Base-by-base conservation (phyloP, 1,140 invertebrate species). In the Apis laboriosa region DNA sequence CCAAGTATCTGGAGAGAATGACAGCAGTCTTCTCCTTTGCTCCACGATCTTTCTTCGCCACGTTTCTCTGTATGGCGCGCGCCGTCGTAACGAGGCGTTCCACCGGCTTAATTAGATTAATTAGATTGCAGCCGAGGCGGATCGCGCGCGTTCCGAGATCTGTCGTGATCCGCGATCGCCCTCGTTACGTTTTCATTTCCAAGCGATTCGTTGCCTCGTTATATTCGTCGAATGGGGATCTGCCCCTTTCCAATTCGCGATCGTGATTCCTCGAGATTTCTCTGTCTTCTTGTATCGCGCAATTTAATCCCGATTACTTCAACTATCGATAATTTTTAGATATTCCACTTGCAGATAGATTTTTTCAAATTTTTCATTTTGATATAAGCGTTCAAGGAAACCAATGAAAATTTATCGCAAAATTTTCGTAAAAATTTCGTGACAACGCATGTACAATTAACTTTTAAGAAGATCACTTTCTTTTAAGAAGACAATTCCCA, bases 81-180 rank as follows among this genome's bases (percentile, higher is more conserved):
- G 88, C 88, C 85, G 87, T 89, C 84, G 78, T 91, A 91, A 90
- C 91, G 86, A 90, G 88, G 67, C 87, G 77, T 71, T 90, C 81
- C 82, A 51, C 2, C 79, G 85, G 86, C 83, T 92, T 93, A 93
- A 93, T 93, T 92, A 91, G 91, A 92, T 93, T 92, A 92, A 92
- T 93, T 92, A 93, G 89, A 89, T 90, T 84, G 85, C 83, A 80
- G 63, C 71, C 81, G 68, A 89, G 72, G 83, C 81, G 85, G 80
- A 81, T 83, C 81, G 80, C 86, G 81, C 87, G 64, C 72, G 77
- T 78, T 84, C 56, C 74, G 60, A 64, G 77, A 87, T 86, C 80
- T 60, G 80, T 76, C 80, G 58, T 86, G 74, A 77, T 64, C 73
- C 61, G 28, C 63, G 73, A 53, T 83, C 60, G 58, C 7, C 63